phyloP scores from a whole-genome alignment of 2,797 vertebrate species.

The Cichlasoma orientale region DNA sequence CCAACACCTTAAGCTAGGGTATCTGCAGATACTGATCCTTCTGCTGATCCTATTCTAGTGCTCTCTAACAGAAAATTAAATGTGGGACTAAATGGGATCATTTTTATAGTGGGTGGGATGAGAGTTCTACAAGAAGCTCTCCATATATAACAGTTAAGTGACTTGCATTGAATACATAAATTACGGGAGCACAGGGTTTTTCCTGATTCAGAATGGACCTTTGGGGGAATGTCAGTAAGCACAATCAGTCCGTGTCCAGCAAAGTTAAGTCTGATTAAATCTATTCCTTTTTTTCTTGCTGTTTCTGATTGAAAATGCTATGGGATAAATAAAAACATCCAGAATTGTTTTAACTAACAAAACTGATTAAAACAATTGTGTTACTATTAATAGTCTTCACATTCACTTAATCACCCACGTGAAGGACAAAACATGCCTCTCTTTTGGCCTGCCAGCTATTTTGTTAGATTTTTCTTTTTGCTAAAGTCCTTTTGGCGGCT shows the following conservation, averaged over 20 bases:
- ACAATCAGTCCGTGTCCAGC: too few relatives aligned
- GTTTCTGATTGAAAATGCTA: neutral
- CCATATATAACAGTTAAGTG: neutral
- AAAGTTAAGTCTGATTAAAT: neutral
- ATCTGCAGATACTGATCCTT: neutral
- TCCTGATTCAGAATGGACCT: neutral
- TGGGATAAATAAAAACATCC: too few relatives aligned
- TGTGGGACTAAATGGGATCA: neutral
- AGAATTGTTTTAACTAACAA: neutral
- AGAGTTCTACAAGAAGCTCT: neutral
- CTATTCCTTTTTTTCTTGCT: neutral
- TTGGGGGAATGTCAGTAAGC: neutral
- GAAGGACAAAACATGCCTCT: neutral
- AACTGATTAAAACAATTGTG: neutral
- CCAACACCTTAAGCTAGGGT: neutral
- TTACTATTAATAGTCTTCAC: neutral
- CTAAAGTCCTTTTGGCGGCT: neutral
- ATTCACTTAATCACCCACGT: rapidly evolving
- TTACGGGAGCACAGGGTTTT: neutral
- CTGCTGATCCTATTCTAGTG: neutral
- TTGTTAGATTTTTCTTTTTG: neutral
- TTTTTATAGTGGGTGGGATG: neutral
- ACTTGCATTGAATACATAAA: neutral
- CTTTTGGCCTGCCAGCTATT: neutral
- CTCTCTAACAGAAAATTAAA: neutral